Evolutionary conservation across 2,113 vertebrate genomes (phyloP).

Genomic region (Anolis sagrei): DNA sequence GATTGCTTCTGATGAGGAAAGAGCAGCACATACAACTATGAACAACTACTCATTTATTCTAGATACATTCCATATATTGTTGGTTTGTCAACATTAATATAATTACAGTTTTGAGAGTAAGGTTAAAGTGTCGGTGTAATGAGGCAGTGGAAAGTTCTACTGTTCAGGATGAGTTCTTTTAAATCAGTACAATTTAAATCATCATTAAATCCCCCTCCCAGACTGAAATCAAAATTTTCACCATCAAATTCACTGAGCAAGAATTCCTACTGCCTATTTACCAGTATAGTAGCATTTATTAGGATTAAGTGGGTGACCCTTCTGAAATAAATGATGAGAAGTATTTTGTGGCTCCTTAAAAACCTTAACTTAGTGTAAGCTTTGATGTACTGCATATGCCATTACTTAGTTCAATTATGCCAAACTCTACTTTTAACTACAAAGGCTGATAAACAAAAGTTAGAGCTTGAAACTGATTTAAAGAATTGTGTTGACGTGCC

Average conservation of each 20-base stretch:
- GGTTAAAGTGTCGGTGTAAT: neutral
- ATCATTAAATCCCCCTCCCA: neutral
- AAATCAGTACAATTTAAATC: neutral
- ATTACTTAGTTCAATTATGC: neutral
- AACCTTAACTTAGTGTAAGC: too few relatives aligned
- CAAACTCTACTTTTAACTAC: neutral
- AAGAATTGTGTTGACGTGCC: neutral
- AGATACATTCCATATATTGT: neutral
- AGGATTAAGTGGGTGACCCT: too few relatives aligned
- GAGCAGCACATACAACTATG: neutral
- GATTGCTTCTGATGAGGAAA: neutral
- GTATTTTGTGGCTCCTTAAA: too few relatives aligned
- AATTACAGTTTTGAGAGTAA: neutral
- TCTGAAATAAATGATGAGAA: too few relatives aligned
- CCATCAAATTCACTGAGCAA: neutral
- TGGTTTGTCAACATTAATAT: neutral
- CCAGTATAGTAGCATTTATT: too few relatives aligned
- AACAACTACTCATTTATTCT: neutral
- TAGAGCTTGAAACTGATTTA: neutral
- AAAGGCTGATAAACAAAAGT: neutral
- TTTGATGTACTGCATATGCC: too few relatives aligned
- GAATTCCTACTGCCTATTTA: too few relatives aligned
- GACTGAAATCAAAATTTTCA: neutral
- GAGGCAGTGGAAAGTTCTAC: neutral
- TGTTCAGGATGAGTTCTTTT: neutral